Conservation (phyloP, 1,140 invertebrate genomes). For the Protaetia brevitarsis region DNA sequence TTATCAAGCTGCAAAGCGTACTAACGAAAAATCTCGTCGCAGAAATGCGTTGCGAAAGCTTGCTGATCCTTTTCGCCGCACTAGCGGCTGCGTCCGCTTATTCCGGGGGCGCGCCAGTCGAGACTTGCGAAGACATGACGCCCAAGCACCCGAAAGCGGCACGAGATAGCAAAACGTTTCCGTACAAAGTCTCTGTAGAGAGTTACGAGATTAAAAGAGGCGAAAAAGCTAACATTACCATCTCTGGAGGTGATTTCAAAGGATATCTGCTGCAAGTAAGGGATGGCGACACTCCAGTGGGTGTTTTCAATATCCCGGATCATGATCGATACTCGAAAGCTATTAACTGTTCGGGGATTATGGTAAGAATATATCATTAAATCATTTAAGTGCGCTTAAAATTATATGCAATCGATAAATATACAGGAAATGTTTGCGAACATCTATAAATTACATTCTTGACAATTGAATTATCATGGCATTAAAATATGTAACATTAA, state of each 20-base stretch:
- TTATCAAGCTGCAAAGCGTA: background rate
- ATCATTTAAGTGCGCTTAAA: too few species aligned
- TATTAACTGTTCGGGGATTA: conserved; percentile 41
- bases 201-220: conserved; percentile 41
- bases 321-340: conserved; percentile 42
- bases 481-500: too few species aligned
- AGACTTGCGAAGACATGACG: conserved; percentile 46
- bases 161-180: conserved; percentile 37
- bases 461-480: too few species aligned
- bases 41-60: background rate
- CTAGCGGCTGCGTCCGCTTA: conserved; percentile 26
- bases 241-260: conserved; percentile 45
- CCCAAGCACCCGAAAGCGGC: conserved; percentile 46
- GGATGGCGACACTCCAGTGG: conserved; percentile 43
- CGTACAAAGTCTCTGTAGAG: conserved; percentile 45
- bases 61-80: background rate
- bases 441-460: too few species aligned
- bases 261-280: conserved; percentile 51
- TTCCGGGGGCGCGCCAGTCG: conserved; percentile 44
- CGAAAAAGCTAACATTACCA: conserved; percentile 43
- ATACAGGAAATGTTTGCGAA: too few species aligned
- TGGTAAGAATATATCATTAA: conserved; percentile 35
- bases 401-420: too few species aligned
- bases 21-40: background rate
- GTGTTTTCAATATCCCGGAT: conserved; percentile 42